Evolutionary conservation across 1,140 invertebrate genomes (phyloP).

Genomic region (Scaptodrosophila lebanonensis): DNA sequence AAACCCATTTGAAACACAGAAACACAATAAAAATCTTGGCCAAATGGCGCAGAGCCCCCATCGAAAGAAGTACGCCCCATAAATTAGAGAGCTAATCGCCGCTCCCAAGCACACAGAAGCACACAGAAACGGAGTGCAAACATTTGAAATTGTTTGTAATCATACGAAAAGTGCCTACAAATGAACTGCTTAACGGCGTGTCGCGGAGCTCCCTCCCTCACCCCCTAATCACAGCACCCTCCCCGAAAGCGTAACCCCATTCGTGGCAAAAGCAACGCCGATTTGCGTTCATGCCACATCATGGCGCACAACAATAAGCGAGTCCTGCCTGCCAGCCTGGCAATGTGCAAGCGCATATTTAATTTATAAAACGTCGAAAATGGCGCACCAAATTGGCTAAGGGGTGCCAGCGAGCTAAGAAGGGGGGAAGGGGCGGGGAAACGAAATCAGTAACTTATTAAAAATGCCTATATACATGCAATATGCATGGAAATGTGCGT

Average conservation of each 20-base stretch:
- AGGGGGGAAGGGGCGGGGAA: not conserved
- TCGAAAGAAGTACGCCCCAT: constrained; percentile 37
- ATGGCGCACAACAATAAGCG: not conserved
- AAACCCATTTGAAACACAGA: constrained; percentile 23
- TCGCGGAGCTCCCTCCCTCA: constrained; percentile 25
- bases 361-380: constrained; percentile 65
- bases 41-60: constrained; percentile 3
- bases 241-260: constrained; percentile 21
- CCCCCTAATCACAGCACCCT: constrained; percentile 1
- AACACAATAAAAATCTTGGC: constrained; percentile 64
- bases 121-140: constrained; percentile 5
- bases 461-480: constrained; percentile 71
- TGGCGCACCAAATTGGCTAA: constrained; percentile 42
- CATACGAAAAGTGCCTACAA: constrained; percentile 70
- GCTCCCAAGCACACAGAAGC: constrained; percentile 19
- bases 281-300: constrained; percentile 18
- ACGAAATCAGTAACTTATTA: constrained; percentile 65
- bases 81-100: constrained; percentile 60
- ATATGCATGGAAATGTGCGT: constrained; percentile 36
- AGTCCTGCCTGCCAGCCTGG: constrained; percentile 23
- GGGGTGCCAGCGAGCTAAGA: not conserved
- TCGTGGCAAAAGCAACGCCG: constrained; percentile 51
- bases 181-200: constrained; percentile 72
- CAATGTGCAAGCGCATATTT: constrained; percentile 55
- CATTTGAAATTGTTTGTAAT: constrained; percentile 57